A percentile compares a stretch with the other conserved stretches of the same genome.
Evolutionary conservation across 1,140 invertebrate genomes (phyloP).

Genomic region (Hydropsyche tenuis): DNA sequence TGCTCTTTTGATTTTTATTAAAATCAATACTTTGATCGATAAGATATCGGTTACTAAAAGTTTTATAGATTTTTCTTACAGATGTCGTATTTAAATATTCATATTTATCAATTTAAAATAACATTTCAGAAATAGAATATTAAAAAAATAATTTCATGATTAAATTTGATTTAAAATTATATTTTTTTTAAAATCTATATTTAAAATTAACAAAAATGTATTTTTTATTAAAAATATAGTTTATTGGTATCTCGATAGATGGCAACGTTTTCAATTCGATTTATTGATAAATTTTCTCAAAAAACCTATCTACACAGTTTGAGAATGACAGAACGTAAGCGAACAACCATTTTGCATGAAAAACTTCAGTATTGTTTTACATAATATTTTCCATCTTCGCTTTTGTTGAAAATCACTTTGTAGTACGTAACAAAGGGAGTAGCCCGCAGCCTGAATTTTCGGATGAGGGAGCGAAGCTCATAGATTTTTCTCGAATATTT

Average conservation of each 20-base stretch:
- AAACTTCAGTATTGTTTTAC: constrained; percentile 38
- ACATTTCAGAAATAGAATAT: no score
- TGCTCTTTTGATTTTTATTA: no score
- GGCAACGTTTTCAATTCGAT: background rate
- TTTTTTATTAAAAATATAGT: no score
- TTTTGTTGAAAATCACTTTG: constrained; percentile 41
- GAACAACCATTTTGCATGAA: constrained; percentile 33
- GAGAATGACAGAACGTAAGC: background rate
- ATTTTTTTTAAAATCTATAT: no score
- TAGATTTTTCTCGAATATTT: background rate
- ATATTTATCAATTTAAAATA: background rate
- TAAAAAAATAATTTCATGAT: no score
- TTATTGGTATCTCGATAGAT: background rate
- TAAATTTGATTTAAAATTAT: no score
- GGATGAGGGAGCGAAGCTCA: constrained; percentile 27
- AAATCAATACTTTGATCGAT: no score
- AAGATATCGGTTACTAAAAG: no score
- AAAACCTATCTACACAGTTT: background rate
- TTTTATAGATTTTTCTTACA: no score
- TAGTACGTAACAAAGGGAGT: constrained; percentile 40
- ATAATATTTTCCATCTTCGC: constrained; percentile 46
- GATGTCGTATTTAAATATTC: no score
- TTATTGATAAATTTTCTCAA: background rate
- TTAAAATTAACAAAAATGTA: no score
- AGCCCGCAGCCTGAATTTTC: constrained; percentile 38